phyloP scores from a whole-genome alignment of 1,140 invertebrate species.

The Drosophila lini region DNA sequence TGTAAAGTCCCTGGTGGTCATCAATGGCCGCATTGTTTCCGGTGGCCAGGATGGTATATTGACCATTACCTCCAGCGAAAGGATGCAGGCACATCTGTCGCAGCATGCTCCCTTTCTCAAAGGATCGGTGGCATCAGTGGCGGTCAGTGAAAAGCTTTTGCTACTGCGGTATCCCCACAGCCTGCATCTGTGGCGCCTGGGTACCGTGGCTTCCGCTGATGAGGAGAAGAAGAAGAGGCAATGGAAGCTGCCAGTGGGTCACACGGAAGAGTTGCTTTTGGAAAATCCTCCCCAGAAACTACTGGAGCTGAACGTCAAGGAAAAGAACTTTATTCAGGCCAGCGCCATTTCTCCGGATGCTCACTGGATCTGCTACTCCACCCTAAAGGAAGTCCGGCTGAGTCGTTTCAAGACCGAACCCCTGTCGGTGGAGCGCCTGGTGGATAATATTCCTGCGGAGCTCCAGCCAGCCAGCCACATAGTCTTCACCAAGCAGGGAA shows the following conservation, averaged over 20 bases:
- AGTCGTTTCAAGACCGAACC: slow-evolving; percentile 80
- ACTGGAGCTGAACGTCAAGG: slow-evolving; percentile 85
- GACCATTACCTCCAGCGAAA: slow-evolving; percentile 87
- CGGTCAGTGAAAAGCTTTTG: slow-evolving; percentile 86
- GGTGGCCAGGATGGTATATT: slow-evolving; percentile 92
- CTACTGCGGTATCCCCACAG: slow-evolving; percentile 89
- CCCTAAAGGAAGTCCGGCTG: slow-evolving; percentile 87
- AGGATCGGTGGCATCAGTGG: slow-evolving; percentile 87
- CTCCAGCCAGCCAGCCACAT: slow-evolving; percentile 84
- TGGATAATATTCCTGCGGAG: slow-evolving; percentile 82
- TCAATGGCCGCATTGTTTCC: slow-evolving; percentile 89
- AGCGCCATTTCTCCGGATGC: slow-evolving; percentile 88
- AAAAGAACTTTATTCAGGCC: slow-evolving; percentile 60
- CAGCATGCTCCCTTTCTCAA: slow-evolving; percentile 90
- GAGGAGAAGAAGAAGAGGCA: slow-evolving; percentile 13
- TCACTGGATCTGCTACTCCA: slow-evolving; percentile 90
- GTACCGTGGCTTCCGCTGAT: slow-evolving; percentile 59
- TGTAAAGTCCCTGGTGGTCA: slow-evolving; percentile 89
- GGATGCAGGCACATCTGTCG: slow-evolving; percentile 86
- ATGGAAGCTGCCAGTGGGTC: background rate
- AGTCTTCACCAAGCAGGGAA: slow-evolving; percentile 84
- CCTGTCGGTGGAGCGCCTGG: slow-evolving; percentile 81
- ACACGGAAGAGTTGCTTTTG: slow-evolving; percentile 36
- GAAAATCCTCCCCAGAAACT: slow-evolving; percentile 87
- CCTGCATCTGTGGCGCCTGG: slow-evolving; percentile 88